These are phyloP conservation scores for Neoscelio sp. DNA, from an alignment of 2,888 invertebrate genomes.

Conservation along the genomic window DNA sequence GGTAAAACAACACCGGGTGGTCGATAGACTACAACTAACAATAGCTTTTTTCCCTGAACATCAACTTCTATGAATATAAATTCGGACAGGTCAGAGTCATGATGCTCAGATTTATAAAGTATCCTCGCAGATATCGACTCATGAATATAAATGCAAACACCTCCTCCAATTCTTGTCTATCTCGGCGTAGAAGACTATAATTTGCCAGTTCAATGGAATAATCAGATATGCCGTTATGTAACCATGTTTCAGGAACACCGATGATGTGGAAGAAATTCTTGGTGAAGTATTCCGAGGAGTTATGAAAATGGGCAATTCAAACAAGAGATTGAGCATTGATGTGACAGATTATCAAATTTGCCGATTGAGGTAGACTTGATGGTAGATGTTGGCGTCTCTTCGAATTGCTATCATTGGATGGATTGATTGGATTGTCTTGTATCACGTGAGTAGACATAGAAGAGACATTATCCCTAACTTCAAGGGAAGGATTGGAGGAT, in stretches of 20 bases:
- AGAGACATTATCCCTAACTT: background rate
- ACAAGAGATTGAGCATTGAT: slow-evolving; percentile 11
- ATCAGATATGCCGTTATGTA: background rate
- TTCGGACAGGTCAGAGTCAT: background rate
- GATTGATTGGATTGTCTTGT: too few relatives aligned
- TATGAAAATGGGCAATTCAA: background rate
- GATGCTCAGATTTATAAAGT: background rate
- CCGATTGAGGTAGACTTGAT: too few relatives aligned
- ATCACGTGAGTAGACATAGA: background rate
- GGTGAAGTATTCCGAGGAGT: background rate
- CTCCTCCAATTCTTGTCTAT: background rate
- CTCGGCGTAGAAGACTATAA: background rate
- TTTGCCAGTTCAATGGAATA: background rate
- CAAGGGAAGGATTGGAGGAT: background rate
- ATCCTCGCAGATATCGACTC: background rate
- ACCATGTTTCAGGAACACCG: too few relatives aligned
- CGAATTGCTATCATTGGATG: too few relatives aligned
- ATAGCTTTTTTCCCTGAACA: background rate
- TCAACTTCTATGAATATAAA: background rate
- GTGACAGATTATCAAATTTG: background rate
- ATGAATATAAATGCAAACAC: background rate
- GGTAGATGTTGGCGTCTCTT: too few relatives aligned
- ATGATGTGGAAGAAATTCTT: background rate
- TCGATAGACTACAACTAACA: background rate
- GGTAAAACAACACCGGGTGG: background rate